Base-by-base conservation (phyloP, 2,113 vertebrate species). In the Charina bottae region DNA sequence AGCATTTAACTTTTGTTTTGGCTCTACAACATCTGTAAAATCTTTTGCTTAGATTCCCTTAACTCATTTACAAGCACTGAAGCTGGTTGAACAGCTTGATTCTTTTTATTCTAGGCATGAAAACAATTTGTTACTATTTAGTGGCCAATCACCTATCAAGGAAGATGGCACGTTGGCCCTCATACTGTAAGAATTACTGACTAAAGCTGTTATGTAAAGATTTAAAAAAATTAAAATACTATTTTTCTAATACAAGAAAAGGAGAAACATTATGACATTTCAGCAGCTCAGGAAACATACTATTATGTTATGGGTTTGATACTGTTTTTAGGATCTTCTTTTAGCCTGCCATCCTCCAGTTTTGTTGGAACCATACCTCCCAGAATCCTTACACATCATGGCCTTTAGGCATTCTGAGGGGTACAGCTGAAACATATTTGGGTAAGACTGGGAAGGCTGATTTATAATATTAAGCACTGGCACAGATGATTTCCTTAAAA, bases 81-180 rank as follows among this genome's bases (percentile, higher is more conserved):
- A 90, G 33, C 60, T 68, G 42, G 33, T 62, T 19, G 84, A 92
- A 58, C 59, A 92, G 60, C 83, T 78, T 92, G 60, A 68, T 89
- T 42, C 12, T 33, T 60, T 87, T 85, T 28, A 7, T 90, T 6
- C 17, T 64, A 87, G 83, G 59, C 90, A 87, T n/a, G 12, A 84
- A 28, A 1, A 49, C 64, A 92, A 91, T 93, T 64, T 90, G 55
- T 94, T 91, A 86, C 55, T 10, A 33, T 88, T 93, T 89, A 92
- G 84, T 1, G 0, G 88, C 56, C 88, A 91, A 62, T 68, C 95
- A 0, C 0, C 19, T 88, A 90, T 56, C 19, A 93, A 93, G 89
- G 83, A 91, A 93, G 92, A 90, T 94, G 87, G 59, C 59, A 5
- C 92, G 85, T 89, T 78, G 68, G 49, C 95, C 83, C 87, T 93